Evolutionary conservation across 1,140 invertebrate species (phyloP), one percentile per base, ranked within the genome.

Genomic region (Brachionus koreanus): DNA sequence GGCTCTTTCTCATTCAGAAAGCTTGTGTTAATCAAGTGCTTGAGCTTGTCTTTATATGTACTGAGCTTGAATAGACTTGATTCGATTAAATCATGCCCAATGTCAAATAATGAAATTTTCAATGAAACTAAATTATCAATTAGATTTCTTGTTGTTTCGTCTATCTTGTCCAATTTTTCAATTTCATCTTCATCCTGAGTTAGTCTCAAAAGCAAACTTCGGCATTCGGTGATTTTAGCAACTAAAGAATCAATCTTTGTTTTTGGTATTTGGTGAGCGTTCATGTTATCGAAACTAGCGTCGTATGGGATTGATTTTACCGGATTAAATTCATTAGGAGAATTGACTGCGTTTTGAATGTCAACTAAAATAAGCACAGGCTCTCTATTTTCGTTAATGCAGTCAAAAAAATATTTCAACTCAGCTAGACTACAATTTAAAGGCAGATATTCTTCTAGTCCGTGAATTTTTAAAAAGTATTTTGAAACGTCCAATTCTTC

Each of bases 401-500:
- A 79, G 5, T 79, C 49, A 63, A 61, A 65, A 61, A 79, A 42
- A 19, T 79, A 79, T 37, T 79, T 79, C 3, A 79, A 25, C 13
- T 79, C 76, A 16, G 23, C n/a, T 29, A 79, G 12, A 42, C 25
- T 23, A 13, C 46, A 12, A 61, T 37, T 79, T 0, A 16, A 39
- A 13, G 76, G 76, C 25, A 79, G 61, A 49, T 79, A 79, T 35
- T 79, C 76, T 79, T 79, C 52, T 3, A 79, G 23, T 12, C 76
- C 76, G 25, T 79, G 76, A 61, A 79, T 61, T 79, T 79, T 79
- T 10, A 79, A 43, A 12, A 79, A 61, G 35, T 79, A 79, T 65
- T 79, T 79, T 25, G 13, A 16, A 19, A 65, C 35, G n/a, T 65
- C 33, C 37, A 79, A 42, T 29, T 79, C 76, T 39, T 79, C 49